These are phyloP conservation scores for Planiliza haematocheilus DNA, from an alignment of 2,113 vertebrate species.

Conservation along the genomic window DNA sequence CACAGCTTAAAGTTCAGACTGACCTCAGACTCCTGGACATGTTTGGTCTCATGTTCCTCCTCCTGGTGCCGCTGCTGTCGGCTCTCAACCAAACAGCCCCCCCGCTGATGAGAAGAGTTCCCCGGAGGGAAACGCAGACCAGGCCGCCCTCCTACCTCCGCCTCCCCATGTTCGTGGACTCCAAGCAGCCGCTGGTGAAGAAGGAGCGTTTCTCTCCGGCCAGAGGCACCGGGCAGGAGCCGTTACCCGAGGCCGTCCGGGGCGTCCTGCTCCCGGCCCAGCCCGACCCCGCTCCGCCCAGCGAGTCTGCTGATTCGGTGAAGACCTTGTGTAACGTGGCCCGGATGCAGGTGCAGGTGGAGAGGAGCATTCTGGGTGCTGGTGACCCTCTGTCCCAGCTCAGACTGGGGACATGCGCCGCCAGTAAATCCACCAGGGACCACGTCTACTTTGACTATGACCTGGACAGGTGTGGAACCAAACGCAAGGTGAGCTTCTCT, in stretches of 20 bases:
- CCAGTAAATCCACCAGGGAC: constrained; percentile 43
- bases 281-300: not conserved
- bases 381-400: not conserved
- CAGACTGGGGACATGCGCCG: constrained; percentile 70
- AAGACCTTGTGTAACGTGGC: constrained; percentile 51
- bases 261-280: constrained; percentile 59
- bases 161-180: constrained; percentile 74
- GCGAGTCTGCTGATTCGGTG: constrained; percentile 14
- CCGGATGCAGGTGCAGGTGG: constrained; percentile 73
- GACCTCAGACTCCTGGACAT: not conserved
- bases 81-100: not conserved
- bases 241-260: constrained; percentile 45
- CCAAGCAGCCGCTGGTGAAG: constrained; percentile 57
- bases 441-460: constrained; percentile 69
- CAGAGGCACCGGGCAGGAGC: constrained; percentile 46
- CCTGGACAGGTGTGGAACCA: constrained; percentile 71
- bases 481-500: constrained; percentile 65
- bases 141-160: constrained; percentile 47
- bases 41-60: not conserved
- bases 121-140: not conserved
- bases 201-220: constrained; percentile 60
- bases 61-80: not conserved
- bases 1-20: too few species aligned
- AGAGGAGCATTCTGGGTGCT: constrained; percentile 43
- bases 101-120: not conserved